Evolutionary conservation across 2,113 vertebrate genomes (phyloP), one percentile per base, ranked within the genome.

Genomic region (Ranitomeya variabilis): DNA sequence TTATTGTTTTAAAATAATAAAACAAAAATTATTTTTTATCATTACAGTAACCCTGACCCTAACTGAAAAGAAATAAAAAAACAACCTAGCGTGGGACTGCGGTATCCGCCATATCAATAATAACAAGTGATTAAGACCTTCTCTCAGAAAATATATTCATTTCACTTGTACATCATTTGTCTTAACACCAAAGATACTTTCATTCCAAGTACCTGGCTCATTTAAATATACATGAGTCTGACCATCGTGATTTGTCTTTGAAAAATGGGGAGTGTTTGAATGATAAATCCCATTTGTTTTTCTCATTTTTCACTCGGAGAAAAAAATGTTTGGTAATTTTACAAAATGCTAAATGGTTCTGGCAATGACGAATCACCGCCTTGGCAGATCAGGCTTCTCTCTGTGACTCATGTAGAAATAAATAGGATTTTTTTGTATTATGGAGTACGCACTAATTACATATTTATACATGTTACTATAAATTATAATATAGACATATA

Each of bases 61-160:
- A 45, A 10, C 31, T 7, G 10, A 16, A 19, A 7, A 51, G 37
- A 5, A 45, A 74, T n/a, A 74, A 74, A 12, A 4, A 14, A 15
- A 71, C 26, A 19, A 4, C 7, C 16, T 8, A 8, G 73, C 21
- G 73, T 11, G 16, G 37, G 45, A 21, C 73, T 52, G 0, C 16
- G 7, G 37, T 51, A 51, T 52, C 37, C 15, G 37, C 7, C 18
- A 10, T 76, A 76, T 76, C 37, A 62, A 80, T 87, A 66, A 87
- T 80, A 79, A 73, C 79, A 83, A 83, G 59, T 76, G 77, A 87
- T 87, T 76, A 73, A 76, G 87, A 92, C 91, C 90, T 64, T 91
- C 90, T 92, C 92, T 78, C 84, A 85, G 85, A 89, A 84, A 77
- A 85, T 74, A 89, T 85, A 89, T 85, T 84, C 78, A 85, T 84